Base-by-base conservation (phyloP, 2,797 vertebrate species). In the Phrynocephalus vlangalii region DNA sequence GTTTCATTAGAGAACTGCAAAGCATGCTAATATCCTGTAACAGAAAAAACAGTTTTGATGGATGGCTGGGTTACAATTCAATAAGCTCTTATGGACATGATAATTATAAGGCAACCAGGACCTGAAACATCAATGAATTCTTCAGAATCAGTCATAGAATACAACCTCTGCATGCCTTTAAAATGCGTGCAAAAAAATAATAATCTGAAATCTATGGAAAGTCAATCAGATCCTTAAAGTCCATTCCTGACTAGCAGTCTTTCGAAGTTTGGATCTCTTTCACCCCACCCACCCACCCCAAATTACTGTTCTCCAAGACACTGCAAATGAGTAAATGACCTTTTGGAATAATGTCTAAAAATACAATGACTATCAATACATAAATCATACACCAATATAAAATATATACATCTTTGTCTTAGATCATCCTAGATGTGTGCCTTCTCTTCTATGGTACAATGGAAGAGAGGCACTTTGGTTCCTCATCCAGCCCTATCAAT, bases 21-120 rank as follows among this genome's bases (percentile, higher is more conserved):
- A 91, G 33, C 16, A 44, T 11, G 83, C 50, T 79, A 82, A 83
- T 79, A 90, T 73, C 75, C 30, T 80, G 18, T 83, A 52, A 90
- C 38, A 66, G 11, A 13, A 71, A 38, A 66, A 75, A 81, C 87
- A 82, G 16, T 80, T 90, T 79, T 88, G 87, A 85, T 15, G 28
- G 44, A 88, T 26, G 52, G 71, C 75, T 28, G 28, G 63, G 71
- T 91, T 88, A 86, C 79, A 75, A 83, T 48, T 73, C 85, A 16
- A 0, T 24, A 83, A 85, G 60, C 60, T n/a, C 10, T 91, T 63
- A 15, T 1, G 0, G 72, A 52, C 33, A 86, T 28, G 26, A 22
- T 89, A 56, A 83, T 50, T 75, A 81, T 63, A 77, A 84, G 33
- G 71, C 28, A 84, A 73, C 60, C 11, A 76, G 33, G 83, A 71